Percentiles rank a stretch among this genome's conserved stretches.
phyloP scores from a whole-genome alignment of 1,140 invertebrate genomes.

The Dufourea novaeangliae region DNA sequence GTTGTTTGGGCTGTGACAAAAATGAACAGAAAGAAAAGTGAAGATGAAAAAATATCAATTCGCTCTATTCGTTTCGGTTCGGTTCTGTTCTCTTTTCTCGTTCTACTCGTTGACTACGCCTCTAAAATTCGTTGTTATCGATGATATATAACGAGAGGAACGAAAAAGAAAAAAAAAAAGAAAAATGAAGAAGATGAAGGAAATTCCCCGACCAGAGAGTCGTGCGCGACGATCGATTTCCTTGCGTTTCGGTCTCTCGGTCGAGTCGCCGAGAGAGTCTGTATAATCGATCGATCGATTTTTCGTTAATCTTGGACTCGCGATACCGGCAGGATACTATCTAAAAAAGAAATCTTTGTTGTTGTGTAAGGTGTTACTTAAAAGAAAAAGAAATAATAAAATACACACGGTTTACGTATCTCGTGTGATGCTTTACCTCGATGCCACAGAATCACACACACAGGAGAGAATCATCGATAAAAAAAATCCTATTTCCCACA shows the following conservation, averaged over 20 bases:
- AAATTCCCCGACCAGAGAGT: too few relatives aligned
- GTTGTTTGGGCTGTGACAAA: slow-evolving; percentile 31
- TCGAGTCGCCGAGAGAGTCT: not conserved
- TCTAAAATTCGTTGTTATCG: too few relatives aligned
- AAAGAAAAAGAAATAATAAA: slow-evolving; percentile 48
- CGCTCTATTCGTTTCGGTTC: too few relatives aligned
- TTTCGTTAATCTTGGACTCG: slow-evolving; percentile 20
- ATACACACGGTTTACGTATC: slow-evolving; percentile 44
- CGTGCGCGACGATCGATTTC: too few relatives aligned
- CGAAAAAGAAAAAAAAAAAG: not conserved
- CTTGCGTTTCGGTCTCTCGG: not conserved
- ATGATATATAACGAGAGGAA: too few relatives aligned
- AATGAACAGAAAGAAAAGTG: not conserved
- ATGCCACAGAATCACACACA: too few relatives aligned
- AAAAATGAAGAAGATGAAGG: not conserved
- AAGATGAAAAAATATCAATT: not conserved
- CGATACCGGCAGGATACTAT: slow-evolving; percentile 30
- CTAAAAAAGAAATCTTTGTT: slow-evolving; percentile 38
- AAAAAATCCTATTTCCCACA: not conserved
- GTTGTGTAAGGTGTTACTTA: slow-evolving; percentile 60
- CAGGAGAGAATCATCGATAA: too few relatives aligned
- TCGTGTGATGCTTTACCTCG: slow-evolving; percentile 28
- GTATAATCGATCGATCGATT: slow-evolving; percentile 21
- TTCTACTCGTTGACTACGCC: too few relatives aligned
- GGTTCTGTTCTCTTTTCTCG: too few relatives aligned